Evolutionary conservation across 92 coral and sea anemone species (phyloP), one percentile per base, ranked within the genome.

Genomic region (Epizoanthus scotinus): DNA sequence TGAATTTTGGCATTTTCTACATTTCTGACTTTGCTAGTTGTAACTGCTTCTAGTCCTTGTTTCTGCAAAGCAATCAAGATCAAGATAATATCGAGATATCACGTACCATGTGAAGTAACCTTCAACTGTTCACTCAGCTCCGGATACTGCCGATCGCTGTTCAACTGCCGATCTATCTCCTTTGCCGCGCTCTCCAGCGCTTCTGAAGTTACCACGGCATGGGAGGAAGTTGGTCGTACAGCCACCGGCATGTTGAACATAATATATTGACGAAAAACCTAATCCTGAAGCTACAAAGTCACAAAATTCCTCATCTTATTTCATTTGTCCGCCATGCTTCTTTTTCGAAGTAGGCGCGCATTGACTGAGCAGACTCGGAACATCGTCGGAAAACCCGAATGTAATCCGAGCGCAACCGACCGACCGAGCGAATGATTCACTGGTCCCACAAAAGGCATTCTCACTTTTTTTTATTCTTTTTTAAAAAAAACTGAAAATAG

Each of bases 121-220:
- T 88, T 88, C 36, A 95, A 81, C 78, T 90, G 98, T 55, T 89
- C 91, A 14, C 94, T 85, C 14, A 95, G 83, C 56, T 95, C 99
- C 21, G 99, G 99, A 72, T 87, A 95, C 87, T 94, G 94, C 68
- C 99, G 77, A 56, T 95, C 99, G 22, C 91, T 89, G 22, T 74
- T 71, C 22, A 95, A 86, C 72, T 91, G 98, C n/a, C 98, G 92
- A 84, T 91, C 95, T 25, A 95, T 90, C 57, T 95, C 99, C 79
- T 91, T 95, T 19, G 94, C 91, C 21, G 99, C 99, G 61, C 88
- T 89, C 81, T 89, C 99, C 67, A 95, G 91, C 67, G 86, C 88
- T 77, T 95, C 99, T 64, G 95, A 85, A 25, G 89, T 73, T 44
- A 87, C 90, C 27, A 77, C 77, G 59, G 73, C 84, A 57, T 86